Conservation (phyloP, 2,797 vertebrate species). For the Melanogrammus aeglefinus region DNA sequence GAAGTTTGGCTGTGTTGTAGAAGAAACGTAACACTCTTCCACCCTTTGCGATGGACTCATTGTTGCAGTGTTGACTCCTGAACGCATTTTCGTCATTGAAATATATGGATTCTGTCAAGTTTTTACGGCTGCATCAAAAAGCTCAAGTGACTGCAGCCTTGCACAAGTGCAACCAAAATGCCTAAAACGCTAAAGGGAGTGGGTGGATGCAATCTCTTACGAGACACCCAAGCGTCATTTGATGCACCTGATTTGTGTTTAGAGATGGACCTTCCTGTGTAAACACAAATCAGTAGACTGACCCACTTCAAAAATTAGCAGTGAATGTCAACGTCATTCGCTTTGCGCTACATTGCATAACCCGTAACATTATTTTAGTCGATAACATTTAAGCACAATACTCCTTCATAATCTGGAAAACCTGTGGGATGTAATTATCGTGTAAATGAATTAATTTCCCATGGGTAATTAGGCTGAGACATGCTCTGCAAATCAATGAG, state of each 20-base stretch:
- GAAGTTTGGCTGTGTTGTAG: neutral
- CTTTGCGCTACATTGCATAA: neutral
- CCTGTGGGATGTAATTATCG: constrained; percentile 37
- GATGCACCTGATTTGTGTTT: too few relatives aligned
- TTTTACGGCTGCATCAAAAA: too few relatives aligned
- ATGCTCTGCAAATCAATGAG: constrained; percentile 27
- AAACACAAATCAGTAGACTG: neutral
- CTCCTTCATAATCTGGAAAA: constrained; percentile 12
- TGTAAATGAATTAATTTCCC: constrained; percentile 41
- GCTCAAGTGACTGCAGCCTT: too few relatives aligned
- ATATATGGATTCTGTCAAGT: too few relatives aligned
- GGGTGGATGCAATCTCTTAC: neutral
- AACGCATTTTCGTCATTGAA: too few relatives aligned
- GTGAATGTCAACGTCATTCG: neutral
- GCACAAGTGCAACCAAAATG: neutral
- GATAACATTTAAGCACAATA: constrained; percentile 30
- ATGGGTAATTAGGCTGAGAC: constrained; percentile 30
- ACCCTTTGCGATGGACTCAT: neutral
- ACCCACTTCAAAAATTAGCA: neutral
- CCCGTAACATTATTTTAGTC: constrained; percentile 1
- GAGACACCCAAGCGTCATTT: neutral
- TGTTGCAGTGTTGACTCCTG: neutral
- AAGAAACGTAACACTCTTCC: neutral
- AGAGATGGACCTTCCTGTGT: neutral
- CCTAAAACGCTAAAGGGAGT: neutral